A percentile compares a stretch with the other conserved stretches of the same genome.
phyloP scores from a whole-genome alignment of 1,140 invertebrate genomes.

The Panonychus citri region DNA sequence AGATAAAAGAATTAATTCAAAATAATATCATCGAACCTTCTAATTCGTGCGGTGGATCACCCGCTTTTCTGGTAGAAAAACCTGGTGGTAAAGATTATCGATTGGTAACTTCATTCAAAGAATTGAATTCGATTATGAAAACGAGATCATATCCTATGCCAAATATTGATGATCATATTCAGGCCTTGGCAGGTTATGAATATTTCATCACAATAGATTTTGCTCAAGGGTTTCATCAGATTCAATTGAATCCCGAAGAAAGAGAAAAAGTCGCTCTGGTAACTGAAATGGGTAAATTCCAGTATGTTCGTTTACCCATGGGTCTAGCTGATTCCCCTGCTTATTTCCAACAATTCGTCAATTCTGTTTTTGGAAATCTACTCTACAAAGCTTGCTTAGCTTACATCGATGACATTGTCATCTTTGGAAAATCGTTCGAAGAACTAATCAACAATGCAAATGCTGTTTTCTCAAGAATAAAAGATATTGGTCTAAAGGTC shows the following conservation, averaged over 20 bases:
- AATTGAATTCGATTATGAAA: not conserved
- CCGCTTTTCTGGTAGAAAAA: not conserved
- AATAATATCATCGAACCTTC: not conserved
- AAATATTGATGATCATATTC: not conserved
- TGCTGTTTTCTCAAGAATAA: not conserved
- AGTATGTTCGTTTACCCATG: constrained; percentile 11
- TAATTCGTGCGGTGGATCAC: not conserved
- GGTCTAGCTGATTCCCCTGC: constrained; percentile 10
- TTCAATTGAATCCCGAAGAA: not conserved
- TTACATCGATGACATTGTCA: not conserved
- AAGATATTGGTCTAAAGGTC: not conserved
- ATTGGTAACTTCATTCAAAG: not conserved
- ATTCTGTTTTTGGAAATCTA: constrained; percentile 1
- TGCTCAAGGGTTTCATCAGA: not conserved
- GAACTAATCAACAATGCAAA: not conserved
- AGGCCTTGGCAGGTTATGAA: not conserved
- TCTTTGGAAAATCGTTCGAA: not conserved
- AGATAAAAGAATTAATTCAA: not conserved
- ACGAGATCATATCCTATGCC: not conserved
- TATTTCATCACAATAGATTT: not conserved
- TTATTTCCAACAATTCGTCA: constrained; percentile 20
- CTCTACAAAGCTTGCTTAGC: not conserved
- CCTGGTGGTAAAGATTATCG: not conserved
- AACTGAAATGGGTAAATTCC: constrained; percentile 15
- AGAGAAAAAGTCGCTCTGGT: constrained; percentile 18